A percentile compares a stretch with the other conserved stretches of the same genome.
phyloP scores from a whole-genome alignment of 2,113 vertebrate genomes.

The Corvus cornix region DNA sequence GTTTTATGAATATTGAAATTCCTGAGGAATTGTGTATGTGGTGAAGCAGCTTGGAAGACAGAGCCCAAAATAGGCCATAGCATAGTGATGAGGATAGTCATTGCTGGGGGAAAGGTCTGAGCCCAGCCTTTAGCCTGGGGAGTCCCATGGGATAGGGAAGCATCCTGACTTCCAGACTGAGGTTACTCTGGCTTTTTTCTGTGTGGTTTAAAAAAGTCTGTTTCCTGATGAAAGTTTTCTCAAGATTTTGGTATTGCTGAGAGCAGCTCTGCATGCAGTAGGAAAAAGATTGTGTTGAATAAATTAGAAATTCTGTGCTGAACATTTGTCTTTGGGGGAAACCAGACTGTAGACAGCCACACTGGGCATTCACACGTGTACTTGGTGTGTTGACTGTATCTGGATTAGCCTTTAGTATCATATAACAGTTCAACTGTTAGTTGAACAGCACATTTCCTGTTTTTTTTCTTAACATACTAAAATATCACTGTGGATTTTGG shows the following conservation, averaged over 20 bases:
- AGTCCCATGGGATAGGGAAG: not conserved
- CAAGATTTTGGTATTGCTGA: not conserved
- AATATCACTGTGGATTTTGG: not conserved
- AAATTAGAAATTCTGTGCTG: not conserved
- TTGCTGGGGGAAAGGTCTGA: not conserved
- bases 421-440: not conserved
- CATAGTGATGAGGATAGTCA: not conserved
- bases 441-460: not conserved
- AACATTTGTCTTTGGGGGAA: not conserved
- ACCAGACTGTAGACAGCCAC: not conserved
- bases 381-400: not conserved
- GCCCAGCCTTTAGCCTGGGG: not conserved
- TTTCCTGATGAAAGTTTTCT: not conserved
- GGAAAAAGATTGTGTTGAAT: not conserved
- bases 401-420: not conserved
- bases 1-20: not conserved
- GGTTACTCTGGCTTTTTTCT: not conserved
- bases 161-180: not conserved
- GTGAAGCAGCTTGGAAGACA: not conserved
- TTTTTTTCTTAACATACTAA: not conserved
- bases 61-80: fast-evolving
- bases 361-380: fast-evolving
- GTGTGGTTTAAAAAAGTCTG: not conserved
- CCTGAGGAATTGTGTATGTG: not conserved
- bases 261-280: not conserved